A percentile compares a stretch with the other conserved stretches of the same genome.
Conservation (phyloP, 2,113 vertebrate genomes). For the Passer montanus region DNA sequence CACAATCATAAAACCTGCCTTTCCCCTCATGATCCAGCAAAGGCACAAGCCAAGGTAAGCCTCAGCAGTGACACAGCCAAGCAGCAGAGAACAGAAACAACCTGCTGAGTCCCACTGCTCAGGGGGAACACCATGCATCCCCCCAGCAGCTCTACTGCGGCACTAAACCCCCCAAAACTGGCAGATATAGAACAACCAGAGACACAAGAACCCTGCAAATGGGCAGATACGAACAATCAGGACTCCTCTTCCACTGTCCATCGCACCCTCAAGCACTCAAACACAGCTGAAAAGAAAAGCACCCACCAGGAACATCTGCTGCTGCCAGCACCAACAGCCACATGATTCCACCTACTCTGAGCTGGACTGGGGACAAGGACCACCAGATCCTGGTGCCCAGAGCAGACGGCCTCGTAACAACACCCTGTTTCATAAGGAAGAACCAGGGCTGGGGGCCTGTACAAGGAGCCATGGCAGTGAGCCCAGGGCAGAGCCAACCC, state of each 20-base stretch:
- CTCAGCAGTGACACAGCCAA: not conserved
- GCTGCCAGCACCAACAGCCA: rapidly evolving
- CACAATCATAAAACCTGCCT: not conserved
- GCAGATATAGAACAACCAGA: not conserved
- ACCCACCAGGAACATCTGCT: rapidly evolving
- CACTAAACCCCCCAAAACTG: rapidly evolving
- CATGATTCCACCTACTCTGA: rapidly evolving
- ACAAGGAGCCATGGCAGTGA: not conserved
- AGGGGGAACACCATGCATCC: rapidly evolving
- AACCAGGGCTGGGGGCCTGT: not conserved
- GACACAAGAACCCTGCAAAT: not conserved
- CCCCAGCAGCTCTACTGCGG: not conserved
- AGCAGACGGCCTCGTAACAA: rapidly evolving
- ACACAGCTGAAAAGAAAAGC: not conserved
- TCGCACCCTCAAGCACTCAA: not conserved
- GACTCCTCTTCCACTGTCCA: not conserved
- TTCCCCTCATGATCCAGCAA: not conserved
- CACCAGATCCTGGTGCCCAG: not conserved
- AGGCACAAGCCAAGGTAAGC: not conserved
- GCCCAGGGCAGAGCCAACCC: not conserved
- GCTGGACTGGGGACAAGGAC: rapidly evolving
- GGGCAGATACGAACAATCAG: not conserved
- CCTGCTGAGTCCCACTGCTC: not conserved
- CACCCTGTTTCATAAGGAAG: not conserved
- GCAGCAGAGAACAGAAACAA: not conserved